Conservation (phyloP, 2,797 vertebrate species). For the Labeo calbasu region DNA sequence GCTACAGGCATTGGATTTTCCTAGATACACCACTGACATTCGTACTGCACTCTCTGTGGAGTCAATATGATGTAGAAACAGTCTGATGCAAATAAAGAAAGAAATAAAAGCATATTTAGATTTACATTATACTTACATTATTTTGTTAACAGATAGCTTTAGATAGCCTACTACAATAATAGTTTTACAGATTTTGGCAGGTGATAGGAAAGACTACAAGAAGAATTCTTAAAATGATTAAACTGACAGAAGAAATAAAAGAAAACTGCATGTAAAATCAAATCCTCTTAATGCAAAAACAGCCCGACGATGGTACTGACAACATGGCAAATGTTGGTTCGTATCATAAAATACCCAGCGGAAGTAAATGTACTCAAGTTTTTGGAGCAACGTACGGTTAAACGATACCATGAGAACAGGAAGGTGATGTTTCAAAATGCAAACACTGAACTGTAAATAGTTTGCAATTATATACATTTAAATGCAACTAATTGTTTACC, state of each 20-base stretch:
- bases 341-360: conserved; percentile 30
- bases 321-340: not conserved
- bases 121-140: conserved; percentile 59
- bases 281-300: conserved; percentile 16
- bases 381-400: conserved; percentile 6
- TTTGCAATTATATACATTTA: conserved; percentile 71
- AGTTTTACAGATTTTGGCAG: conserved; percentile 48
- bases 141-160: conserved; percentile 59
- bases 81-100: conserved; percentile 23
- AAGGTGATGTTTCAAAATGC: conserved; percentile 66
- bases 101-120: conserved; percentile 57
- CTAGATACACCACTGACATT: conserved; percentile 41
- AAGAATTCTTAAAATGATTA: not conserved
- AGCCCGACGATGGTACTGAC: not conserved
- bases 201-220: conserved; percentile 34
- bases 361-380: conserved; percentile 64
- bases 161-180: conserved; percentile 54
- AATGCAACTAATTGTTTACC: conserved; percentile 70
- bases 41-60: conserved; percentile 28
- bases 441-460: conserved; percentile 70
- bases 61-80: conserved; percentile 26
- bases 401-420: conserved; percentile 63
- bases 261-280: conserved; percentile 9
- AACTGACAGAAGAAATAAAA: not conserved
- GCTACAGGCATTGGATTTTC: conserved; percentile 11